Base-by-base conservation (phyloP, 2,888 invertebrate genomes). In the Tinea trinotella region DNA sequence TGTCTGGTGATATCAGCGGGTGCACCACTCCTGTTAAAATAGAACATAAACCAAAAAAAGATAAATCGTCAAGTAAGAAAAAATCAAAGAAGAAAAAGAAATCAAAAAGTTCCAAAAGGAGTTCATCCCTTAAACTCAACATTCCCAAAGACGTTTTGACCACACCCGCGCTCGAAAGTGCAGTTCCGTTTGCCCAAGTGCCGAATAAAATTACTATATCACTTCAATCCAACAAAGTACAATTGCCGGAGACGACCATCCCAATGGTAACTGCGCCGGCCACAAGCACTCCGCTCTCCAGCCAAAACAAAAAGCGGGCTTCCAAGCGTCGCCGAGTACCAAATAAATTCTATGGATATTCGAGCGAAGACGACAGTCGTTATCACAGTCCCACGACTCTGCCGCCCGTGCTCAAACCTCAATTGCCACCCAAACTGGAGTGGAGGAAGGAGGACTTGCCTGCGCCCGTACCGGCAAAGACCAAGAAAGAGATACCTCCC, bases 301-400 rank as follows among this genome's bases (percentile, higher is more conserved):
- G 15, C 22, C 46, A n/a, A 30, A 60, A 70, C 15, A 90, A 76
- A 13, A 93, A 91, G 66, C 86, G 94, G 34, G 90, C 91, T 1
- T 95, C 95, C 0, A 94, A 95, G 74, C 88, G 95, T 57, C 88
- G 93, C 63, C 80, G 95, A 36, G 91, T 94, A 20, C 95, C 94
- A 0, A 95, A 95, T 66, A 93, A 92, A 66, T 95, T 95, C 70
- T 95, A 95, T 67, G 95, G 95, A 0, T 95, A 95, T 69, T 93
- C 94, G 0, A 94, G 94, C 69, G 95, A 94, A 61, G 95, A 95
- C 63, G 95, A 95, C 58, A 80, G 77, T 13, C 9, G 18, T 9
- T 30, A 10, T 4, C 7, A 30, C n/a, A 12, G 12, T 13, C 13
- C 40, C 2, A 86, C 74, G 55, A 52, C 56, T 13, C 59, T 68